Percentiles rank a stretch among this genome's conserved stretches.
Evolutionary conservation across 2,113 vertebrate species (phyloP).

Genomic region (Podarcis muralis): DNA sequence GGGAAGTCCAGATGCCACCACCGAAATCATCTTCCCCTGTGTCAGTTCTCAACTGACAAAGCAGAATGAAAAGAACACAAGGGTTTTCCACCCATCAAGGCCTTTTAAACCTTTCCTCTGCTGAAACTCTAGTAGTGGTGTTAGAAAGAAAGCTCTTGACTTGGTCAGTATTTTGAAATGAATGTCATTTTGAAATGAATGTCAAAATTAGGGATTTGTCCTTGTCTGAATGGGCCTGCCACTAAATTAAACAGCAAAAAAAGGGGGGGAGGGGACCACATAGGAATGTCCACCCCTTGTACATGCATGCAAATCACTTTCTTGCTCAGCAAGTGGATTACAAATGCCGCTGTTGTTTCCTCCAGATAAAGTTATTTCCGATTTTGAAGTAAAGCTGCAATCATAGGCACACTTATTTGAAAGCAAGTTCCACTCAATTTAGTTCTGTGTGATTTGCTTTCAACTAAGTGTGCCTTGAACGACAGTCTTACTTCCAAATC

Average conservation of each 20-base stretch:
- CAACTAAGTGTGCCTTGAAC: too few species aligned
- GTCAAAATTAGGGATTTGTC: neutral
- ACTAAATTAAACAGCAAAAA: neutral
- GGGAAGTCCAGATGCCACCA: constrained; percentile 27
- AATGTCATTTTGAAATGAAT: neutral
- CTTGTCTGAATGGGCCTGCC: neutral
- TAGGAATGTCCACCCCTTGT: neutral
- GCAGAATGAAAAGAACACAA: neutral
- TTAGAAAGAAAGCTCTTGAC: neutral
- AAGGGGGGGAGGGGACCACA: too few species aligned
- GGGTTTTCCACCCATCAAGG: neutral
- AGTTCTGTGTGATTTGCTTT: too few species aligned
- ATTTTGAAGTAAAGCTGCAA: neutral
- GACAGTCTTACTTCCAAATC: neutral
- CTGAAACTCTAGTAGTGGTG: neutral
- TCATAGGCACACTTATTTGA: too few species aligned
- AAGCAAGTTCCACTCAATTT: too few species aligned
- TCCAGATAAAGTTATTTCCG: neutral
- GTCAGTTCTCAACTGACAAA: constrained; percentile 2
- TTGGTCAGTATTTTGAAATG: neutral
- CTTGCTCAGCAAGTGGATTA: neutral
- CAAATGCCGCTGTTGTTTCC: neutral
- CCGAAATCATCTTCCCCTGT: neutral
- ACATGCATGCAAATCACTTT: too few species aligned
- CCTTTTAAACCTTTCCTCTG: neutral